These are phyloP conservation scores for Hephaestus fuliginosus DNA, from an alignment of 2,797 vertebrate species.

Conservation along the genomic window DNA sequence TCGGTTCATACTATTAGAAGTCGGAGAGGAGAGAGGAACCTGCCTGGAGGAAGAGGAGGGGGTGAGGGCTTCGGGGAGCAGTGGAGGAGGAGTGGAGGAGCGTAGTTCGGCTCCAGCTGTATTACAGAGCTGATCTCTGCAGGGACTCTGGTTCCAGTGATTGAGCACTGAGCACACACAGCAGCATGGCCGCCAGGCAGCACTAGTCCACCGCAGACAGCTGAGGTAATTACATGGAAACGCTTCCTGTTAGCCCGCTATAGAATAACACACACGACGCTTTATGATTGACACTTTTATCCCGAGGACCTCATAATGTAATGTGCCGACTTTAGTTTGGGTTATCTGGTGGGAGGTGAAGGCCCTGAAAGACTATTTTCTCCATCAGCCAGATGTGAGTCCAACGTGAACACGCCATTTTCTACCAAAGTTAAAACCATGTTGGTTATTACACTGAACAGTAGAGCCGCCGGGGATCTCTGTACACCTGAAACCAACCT, in stretches of 20 bases:
- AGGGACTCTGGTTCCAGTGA: slow-evolving; percentile 63
- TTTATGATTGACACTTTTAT: slow-evolving; percentile 29
- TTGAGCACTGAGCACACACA: slow-evolving; percentile 60
- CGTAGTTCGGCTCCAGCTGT: slow-evolving; percentile 24
- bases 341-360: slow-evolving; percentile 2
- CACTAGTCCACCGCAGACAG: slow-evolving; percentile 16
- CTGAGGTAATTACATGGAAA: slow-evolving; percentile 46
- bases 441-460: not conserved
- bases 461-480: too few relatives aligned
- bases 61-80: slow-evolving; percentile 26
- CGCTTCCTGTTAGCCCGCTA: slow-evolving; percentile 20
- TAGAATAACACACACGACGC: not conserved
- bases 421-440: not conserved
- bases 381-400: not conserved
- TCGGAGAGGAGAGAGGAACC: slow-evolving; percentile 19
- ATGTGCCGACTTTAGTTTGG: not conserved
- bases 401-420: not conserved
- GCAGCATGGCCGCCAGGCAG: slow-evolving; percentile 46
- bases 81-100: slow-evolving; percentile 2
- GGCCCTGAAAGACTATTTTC: not conserved
- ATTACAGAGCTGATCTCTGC: slow-evolving; percentile 56
- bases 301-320: not conserved
- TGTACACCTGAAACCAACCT: too few relatives aligned
- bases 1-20: slow-evolving; percentile 20
- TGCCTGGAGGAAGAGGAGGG: slow-evolving; percentile 11